Percentiles rank a stretch among this genome's conserved stretches.
These are phyloP conservation scores for Catharus minimus DNA, from an alignment of 2,113 vertebrate genomes.

Conservation along the genomic window DNA sequence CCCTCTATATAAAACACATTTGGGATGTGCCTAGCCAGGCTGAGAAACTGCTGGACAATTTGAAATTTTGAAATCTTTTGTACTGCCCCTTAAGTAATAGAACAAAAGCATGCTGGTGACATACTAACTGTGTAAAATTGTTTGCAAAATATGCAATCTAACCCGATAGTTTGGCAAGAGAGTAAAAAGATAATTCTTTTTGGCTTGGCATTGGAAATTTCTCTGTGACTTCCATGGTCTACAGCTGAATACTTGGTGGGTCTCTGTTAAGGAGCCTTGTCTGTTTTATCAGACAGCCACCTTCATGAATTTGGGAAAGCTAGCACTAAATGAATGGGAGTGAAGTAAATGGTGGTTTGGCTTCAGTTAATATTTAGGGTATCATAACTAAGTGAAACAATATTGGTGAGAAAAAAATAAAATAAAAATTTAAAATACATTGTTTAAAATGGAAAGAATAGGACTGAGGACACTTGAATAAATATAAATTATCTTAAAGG, in stretches of 20 bases:
- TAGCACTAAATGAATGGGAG: neutral
- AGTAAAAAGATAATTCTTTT: neutral
- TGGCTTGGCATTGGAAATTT: neutral
- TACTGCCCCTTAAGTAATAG: neutral
- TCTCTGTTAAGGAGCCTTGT: neutral
- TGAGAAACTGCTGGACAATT: neutral
- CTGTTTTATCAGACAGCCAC: neutral
- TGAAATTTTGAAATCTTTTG: neutral
- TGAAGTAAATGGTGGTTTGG: neutral
- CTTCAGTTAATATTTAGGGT: neutral
- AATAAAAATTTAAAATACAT: fast-evolving
- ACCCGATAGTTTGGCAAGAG: neutral
- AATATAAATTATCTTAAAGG: neutral
- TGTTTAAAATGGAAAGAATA: neutral
- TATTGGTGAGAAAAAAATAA: neutral
- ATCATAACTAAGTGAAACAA: neutral
- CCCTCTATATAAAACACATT: neutral
- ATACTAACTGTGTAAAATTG: neutral
- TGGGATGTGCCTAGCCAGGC: neutral
- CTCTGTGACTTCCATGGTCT: neutral
- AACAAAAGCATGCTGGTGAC: neutral
- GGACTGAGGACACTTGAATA: neutral
- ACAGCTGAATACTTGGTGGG: neutral
- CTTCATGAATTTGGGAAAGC: neutral
- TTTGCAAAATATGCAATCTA: neutral